A percentile compares a stretch with the other conserved stretches of the same genome.
Conservation (phyloP, 2,888 invertebrate species). For the Crematogaster levior region DNA sequence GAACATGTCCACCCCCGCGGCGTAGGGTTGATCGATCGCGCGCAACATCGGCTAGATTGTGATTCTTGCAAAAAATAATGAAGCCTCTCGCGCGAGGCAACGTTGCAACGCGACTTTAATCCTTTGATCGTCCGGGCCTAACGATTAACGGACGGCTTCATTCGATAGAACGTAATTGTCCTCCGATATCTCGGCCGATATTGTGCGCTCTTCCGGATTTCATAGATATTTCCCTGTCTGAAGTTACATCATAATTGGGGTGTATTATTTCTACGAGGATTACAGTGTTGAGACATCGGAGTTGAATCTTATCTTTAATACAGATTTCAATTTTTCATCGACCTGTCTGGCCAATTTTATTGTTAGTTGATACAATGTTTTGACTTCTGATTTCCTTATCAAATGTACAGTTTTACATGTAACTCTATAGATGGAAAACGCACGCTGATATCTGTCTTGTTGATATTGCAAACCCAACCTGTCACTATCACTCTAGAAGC, state of each 20-base stretch:
- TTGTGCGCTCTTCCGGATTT: slow-evolving; percentile 23
- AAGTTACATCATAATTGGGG: neutral
- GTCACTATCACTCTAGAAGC: no score
- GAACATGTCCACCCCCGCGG: slow-evolving; percentile 46
- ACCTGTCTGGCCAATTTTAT: no score
- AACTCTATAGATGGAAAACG: no score
- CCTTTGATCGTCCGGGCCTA: slow-evolving; percentile 47
- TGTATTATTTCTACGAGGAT: neutral
- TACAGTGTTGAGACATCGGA: no score
- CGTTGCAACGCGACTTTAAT: slow-evolving; percentile 35
- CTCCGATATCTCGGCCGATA: slow-evolving; percentile 15
- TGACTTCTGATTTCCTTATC: no score
- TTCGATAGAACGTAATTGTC: slow-evolving; percentile 36
- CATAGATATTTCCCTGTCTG: neutral
- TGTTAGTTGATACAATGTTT: no score
- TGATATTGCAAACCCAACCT: no score
- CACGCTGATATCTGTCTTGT: no score
- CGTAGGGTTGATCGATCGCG: slow-evolving; percentile 43
- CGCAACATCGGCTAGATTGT: slow-evolving; percentile 30
- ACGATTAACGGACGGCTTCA: slow-evolving; percentile 37
- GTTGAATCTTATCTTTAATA: neutral
- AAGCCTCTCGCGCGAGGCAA: slow-evolving; percentile 20
- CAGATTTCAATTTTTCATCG: no score
- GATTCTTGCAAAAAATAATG: slow-evolving; percentile 47
- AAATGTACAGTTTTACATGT: no score